Evolutionary conservation across 1,140 invertebrate genomes (phyloP), one percentile per base, ranked within the genome.

Genomic region (Brachionus asplanchnoidis): DNA sequence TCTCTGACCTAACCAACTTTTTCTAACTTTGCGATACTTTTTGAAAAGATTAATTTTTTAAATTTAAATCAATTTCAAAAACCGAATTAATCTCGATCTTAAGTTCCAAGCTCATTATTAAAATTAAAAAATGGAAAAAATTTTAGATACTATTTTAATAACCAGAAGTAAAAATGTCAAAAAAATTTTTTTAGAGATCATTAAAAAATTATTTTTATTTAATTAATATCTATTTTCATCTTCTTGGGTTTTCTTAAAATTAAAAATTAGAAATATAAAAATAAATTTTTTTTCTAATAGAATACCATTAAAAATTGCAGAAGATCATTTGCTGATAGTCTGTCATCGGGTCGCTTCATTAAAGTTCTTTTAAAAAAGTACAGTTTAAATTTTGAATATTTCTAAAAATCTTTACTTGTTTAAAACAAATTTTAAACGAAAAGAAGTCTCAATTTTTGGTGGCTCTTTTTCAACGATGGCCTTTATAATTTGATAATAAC

Each of bases 361-460:
- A 77, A 46, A 26, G 17, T 77, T 77, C 73, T 77, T 42, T 8
- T 20, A 42, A 42, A n/a, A 77, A 75, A 46, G 7, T 5, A 9
- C 6, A 7, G 11, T 23, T 11, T 20, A 44, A n/a, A 75, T 20
- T 44, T 44, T 44, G 23, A 44, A 20, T 11, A 20, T 75, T 75
- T n/a, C 6, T 23, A 7, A 2, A 26, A 23, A 53, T 3, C 4
- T 3, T 50, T 77, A 77, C 73, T 77, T 77, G 20, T 77, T 77
- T 26, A 77, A 77, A 53, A 77, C 44, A 77, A 77, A 77, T 77
- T 77, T 44, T 50, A 77, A 26, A 28, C 73, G 17, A 5, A 26
- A 26, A 77, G 73, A 77, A 50, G 73, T 77, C 26, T 77, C 73
- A 26, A 77, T 77, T 77, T 50, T 77, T 23, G 73, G 73, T 26